These are phyloP conservation scores for Lepidochrysops patricia DNA, from an alignment of 2,888 invertebrate species.

Conservation along the genomic window DNA sequence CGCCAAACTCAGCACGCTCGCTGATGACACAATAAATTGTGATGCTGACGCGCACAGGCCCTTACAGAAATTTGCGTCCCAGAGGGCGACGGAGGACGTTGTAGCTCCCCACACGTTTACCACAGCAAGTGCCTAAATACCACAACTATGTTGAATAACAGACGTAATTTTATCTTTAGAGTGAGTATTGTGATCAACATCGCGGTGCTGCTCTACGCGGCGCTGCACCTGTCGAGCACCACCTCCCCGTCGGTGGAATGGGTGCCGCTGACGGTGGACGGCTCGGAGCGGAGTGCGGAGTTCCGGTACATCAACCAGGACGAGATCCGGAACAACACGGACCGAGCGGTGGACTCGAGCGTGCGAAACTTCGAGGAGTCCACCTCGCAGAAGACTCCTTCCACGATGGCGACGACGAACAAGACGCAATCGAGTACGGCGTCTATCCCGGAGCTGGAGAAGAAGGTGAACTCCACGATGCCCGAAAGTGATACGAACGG, in stretches of 20 bases:
- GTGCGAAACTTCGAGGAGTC: slow-evolving; percentile 45
- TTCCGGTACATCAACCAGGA: slow-evolving; percentile 40
- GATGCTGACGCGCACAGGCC: slow-evolving; percentile 67
- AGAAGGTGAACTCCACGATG: slow-evolving; percentile 45
- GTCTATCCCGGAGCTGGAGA: slow-evolving; percentile 46
- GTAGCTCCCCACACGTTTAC: slow-evolving; percentile 41
- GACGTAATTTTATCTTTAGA: slow-evolving; percentile 81
- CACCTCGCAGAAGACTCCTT: slow-evolving; percentile 58
- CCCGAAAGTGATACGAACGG: slow-evolving; percentile 51
- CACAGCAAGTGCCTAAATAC: slow-evolving; percentile 61
- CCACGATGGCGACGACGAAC: slow-evolving; percentile 54
- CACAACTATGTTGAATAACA: slow-evolving; percentile 58
- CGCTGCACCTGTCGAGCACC: slow-evolving; percentile 73
- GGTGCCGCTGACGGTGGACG: slow-evolving; percentile 53
- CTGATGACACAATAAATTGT: slow-evolving; percentile 70
- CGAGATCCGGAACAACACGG: slow-evolving; percentile 45
- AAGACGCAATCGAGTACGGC: slow-evolving; percentile 62
- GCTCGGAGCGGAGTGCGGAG: slow-evolving; percentile 46
- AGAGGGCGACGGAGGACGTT: slow-evolving; percentile 73
- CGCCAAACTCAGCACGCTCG: slow-evolving; percentile 50
- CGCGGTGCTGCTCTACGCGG: slow-evolving; percentile 81
- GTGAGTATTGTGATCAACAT: slow-evolving; percentile 84
- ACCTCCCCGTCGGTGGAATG: slow-evolving; percentile 46
- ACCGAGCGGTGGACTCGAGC: slow-evolving; percentile 37
- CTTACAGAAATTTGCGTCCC: slow-evolving; percentile 71